Base-by-base conservation (phyloP, 2,888 invertebrate species). In the Xanthorhoe spadicearia region DNA sequence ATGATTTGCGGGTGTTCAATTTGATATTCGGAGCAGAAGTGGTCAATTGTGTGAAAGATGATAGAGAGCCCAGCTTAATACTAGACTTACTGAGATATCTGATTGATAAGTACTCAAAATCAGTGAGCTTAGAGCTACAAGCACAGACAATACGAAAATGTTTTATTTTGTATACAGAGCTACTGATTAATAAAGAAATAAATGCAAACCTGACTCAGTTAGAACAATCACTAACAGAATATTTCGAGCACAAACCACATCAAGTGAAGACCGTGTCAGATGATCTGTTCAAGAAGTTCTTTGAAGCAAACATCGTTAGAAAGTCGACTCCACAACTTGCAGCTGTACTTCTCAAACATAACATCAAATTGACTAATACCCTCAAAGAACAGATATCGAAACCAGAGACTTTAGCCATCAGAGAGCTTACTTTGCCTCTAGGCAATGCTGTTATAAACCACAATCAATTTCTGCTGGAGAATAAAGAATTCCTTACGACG, bases 361-460 rank as follows among this genome's bases (percentile, higher is more conserved):
- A 94, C 78, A 72, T 75, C 3, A 90, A 88, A 72, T 89, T 94
- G 10, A 84, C 94, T 70, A 80, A 88, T 15, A 76, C 87, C 32
- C 91, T 95, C 65, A 86, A 88, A 66, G 87, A 93, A 74, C 89
- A 94, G 80, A 79, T 94, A 0, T 68, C 76, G 1, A 88, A 83
- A 70, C 80, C 91, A 0, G 91, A 89, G 57, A 83, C 94, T 55
- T 81, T 95, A 50, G 85, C 92, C 10, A 95, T 95, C 78, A 94
- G 95, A 77, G 95, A 95, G 77, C 80, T 96, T 0, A 89, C 96
- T 1, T 93, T 96, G 74, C 95, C 96, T 0, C 80, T 96, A 55
- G 88, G 95, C 1, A 92, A 93, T 69, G 90, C 92, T 32, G 73
- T 92, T 71, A 76, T 93, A 77, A 69, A 90, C 77, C 77, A 94